phyloP scores from a whole-genome alignment of 2,797 vertebrate genomes.

The Crenichthys baileyi region DNA sequence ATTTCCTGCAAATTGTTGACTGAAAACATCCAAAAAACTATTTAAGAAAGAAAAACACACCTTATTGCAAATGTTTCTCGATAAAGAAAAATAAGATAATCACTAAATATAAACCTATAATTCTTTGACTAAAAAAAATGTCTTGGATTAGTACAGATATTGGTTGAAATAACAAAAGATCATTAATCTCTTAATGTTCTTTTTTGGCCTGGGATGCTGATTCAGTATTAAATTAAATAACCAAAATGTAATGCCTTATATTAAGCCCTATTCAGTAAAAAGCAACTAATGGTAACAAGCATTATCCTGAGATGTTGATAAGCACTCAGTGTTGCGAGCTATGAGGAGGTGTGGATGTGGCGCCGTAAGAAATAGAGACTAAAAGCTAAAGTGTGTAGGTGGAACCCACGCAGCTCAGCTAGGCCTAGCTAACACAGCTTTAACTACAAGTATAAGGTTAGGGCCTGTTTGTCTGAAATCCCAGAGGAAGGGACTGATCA shows the following conservation, averaged over 20 bases:
- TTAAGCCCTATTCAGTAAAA: constrained; percentile 10
- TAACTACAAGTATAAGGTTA: constrained; percentile 56
- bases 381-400: constrained; percentile 68
- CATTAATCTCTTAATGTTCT: not conserved
- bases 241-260: not conserved
- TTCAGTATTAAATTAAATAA: constrained; percentile 1
- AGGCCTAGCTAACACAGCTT: constrained; percentile 52
- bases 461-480: constrained; percentile 68
- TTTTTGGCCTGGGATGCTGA: not conserved
- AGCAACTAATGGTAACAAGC: constrained; percentile 21
- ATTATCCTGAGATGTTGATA: constrained; percentile 40
- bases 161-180: not conserved
- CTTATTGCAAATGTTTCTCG: not conserved
- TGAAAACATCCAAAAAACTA: not conserved
- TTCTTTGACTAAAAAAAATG: not conserved
- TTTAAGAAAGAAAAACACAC: not conserved
- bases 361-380: constrained; percentile 59
- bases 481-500: constrained; percentile 79
- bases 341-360: constrained; percentile 64
- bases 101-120: not conserved
- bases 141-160: not conserved
- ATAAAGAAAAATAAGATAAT: not conserved
- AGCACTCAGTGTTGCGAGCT: constrained; percentile 47
- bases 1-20: not conserved
- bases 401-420: constrained; percentile 70